Conservation (phyloP, 2,797 vertebrate genomes). For the Orestias chungarensis region DNA sequence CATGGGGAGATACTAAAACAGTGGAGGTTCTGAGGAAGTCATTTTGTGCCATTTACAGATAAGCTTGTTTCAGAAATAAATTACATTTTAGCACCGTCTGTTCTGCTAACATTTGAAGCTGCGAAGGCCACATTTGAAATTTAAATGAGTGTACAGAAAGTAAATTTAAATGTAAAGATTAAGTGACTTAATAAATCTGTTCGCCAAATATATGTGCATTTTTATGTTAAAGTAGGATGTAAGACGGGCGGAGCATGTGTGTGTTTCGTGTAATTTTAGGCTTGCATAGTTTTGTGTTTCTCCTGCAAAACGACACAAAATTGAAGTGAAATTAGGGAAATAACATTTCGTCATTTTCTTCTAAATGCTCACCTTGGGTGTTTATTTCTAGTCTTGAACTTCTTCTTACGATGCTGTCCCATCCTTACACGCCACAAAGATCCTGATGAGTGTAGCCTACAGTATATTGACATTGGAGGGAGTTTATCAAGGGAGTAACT, state of each 20-base stretch:
- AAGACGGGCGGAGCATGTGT: constrained; percentile 38
- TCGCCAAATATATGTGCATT: constrained; percentile 14
- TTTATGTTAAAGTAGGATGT: constrained; percentile 29
- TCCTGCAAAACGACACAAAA: constrained; percentile 25
- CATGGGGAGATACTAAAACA: constrained; percentile 13
- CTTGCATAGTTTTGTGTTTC: constrained; percentile 30
- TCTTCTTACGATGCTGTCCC: constrained; percentile 18
- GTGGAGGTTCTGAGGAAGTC: not conserved
- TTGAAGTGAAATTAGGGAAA: constrained; percentile 25
- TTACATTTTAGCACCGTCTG: constrained; percentile 4
- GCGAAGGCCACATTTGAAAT: constrained; percentile 37
- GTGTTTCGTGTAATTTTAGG: constrained; percentile 18
- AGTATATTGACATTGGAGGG: constrained; percentile 40
- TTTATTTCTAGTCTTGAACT: constrained; percentile 32
- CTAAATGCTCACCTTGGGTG: constrained; percentile 51
- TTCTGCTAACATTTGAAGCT: constrained; percentile 24
- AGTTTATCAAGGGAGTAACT: constrained; percentile 12
- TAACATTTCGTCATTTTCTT: constrained; percentile 25
- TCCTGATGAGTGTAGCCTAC: constrained; percentile 41
- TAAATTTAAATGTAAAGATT: constrained; percentile 41
- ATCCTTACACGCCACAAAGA: constrained; percentile 24
- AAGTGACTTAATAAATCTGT: constrained; percentile 11
- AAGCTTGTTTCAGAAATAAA: constrained; percentile 30
- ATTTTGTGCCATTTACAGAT: constrained; percentile 33
- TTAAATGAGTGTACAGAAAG: constrained; percentile 38